Conservation (phyloP, 1,140 invertebrate species). For the Drosophila takahashii region DNA sequence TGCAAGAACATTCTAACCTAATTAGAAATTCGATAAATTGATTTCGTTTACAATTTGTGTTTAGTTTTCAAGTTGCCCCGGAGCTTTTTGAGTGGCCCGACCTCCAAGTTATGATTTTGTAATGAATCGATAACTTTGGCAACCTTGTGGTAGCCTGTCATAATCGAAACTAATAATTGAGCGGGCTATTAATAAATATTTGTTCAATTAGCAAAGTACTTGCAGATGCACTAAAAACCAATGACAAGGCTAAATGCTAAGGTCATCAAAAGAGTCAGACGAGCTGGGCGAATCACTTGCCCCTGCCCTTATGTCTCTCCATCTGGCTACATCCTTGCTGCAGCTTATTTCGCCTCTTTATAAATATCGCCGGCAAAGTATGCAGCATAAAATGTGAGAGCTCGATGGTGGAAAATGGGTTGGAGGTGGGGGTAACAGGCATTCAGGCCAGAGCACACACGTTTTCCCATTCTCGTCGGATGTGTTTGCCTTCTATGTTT, state of each 20-base stretch:
- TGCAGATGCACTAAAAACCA: slow-evolving; percentile 49
- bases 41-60: background rate
- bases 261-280: slow-evolving; percentile 40
- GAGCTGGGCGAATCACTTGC: slow-evolving; percentile 24
- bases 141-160: slow-evolving; percentile 11
- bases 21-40: slow-evolving; percentile 12
- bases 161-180: slow-evolving; percentile 37
- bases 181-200: slow-evolving; percentile 56
- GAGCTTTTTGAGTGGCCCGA: slow-evolving; percentile 1
- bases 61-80: slow-evolving; percentile 7
- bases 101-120: slow-evolving; percentile 27
- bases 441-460: slow-evolving; percentile 15
- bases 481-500: slow-evolving; percentile 57
- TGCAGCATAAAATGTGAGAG: slow-evolving; percentile 47
- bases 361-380: slow-evolving; percentile 58
- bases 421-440: background rate
- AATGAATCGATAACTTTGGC: slow-evolving; percentile 19
- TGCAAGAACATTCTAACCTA: slow-evolving; percentile 7
- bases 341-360: slow-evolving; percentile 50
- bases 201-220: slow-evolving; percentile 45
- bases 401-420: background rate
- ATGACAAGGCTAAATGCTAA: slow-evolving; percentile 61
- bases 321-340: slow-evolving; percentile 14
- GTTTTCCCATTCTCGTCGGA: slow-evolving; percentile 23
- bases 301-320: slow-evolving; percentile 12